Evolutionary conservation across 2,888 invertebrate species (phyloP).

Genomic region (Agriotes lineatus): DNA sequence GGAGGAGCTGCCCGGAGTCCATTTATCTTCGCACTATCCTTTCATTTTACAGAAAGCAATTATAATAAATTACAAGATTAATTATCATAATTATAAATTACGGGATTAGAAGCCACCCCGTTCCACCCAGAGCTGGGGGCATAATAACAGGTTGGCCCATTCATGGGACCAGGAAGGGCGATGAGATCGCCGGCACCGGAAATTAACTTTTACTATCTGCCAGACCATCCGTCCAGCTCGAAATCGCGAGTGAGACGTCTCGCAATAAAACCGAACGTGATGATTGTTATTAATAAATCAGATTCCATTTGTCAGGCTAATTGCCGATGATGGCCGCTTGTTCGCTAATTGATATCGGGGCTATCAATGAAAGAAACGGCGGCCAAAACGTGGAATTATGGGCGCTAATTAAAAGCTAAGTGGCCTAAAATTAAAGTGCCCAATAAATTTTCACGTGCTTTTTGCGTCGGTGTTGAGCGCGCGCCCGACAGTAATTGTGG

Average conservation of each 20-base stretch:
- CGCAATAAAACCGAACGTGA: conserved; percentile 4
- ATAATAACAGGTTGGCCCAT: conserved; percentile 45
- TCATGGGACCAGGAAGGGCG: conserved; percentile 45
- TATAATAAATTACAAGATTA: conserved; percentile 35
- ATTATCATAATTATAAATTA: conserved; percentile 42
- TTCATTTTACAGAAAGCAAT: conserved; percentile 23
- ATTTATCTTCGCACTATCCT: not conserved
- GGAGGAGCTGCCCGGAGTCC: no score
- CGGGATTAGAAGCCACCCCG: conserved; percentile 37
- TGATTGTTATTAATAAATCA: conserved; percentile 18
- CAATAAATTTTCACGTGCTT: conserved; percentile 21
- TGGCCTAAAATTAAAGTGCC: conserved; percentile 19
- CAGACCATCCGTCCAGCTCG: conserved; percentile 14
- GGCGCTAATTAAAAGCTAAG: conserved; percentile 6
- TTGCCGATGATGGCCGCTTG: conserved; percentile 10
- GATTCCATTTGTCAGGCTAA: conserved; percentile 17
- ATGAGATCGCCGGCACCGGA: conserved; percentile 34
- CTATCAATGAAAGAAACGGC: conserved; percentile 27
- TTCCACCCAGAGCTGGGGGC: conserved; percentile 35
- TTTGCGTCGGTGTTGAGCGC: no score
- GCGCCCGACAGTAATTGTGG: no score
- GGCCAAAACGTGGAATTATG: conserved; percentile 15
- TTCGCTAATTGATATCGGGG: conserved; percentile 33
- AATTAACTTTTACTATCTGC: conserved; percentile 45
- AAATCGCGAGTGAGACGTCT: not conserved